Conservation (phyloP, 1,140 invertebrate species). For the Temnothorax nylanderi region DNA sequence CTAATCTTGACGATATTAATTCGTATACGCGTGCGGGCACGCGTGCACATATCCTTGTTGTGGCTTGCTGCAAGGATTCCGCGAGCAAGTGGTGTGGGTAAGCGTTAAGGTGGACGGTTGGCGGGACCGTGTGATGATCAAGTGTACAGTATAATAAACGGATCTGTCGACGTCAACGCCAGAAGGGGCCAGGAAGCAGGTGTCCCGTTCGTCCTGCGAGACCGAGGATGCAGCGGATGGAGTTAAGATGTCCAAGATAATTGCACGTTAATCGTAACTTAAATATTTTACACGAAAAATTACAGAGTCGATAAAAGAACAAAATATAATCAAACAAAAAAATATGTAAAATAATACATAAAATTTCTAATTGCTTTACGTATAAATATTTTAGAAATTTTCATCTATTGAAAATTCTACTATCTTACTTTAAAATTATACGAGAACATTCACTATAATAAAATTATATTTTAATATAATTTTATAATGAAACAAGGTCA, state of each 20-base stretch:
- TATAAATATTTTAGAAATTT: neutral
- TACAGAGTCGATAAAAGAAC: neutral
- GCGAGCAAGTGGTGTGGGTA: constrained; percentile 60
- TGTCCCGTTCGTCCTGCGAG: constrained; percentile 68
- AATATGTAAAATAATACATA: too few species aligned
- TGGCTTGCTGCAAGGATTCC: constrained; percentile 23
- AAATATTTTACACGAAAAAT: constrained; percentile 5
- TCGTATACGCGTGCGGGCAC: constrained; percentile 42
- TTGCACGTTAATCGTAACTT: constrained; percentile 25
- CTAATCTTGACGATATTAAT: constrained; percentile 75
- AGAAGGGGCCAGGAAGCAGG: constrained; percentile 79
- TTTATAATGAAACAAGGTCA: neutral
- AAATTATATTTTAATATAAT: constrained; percentile 35
- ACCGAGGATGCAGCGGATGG: neutral
- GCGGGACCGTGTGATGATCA: constrained; percentile 68
- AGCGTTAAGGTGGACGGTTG: constrained; percentile 72
- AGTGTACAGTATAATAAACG: constrained; percentile 80
- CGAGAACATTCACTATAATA: neutral
- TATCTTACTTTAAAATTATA: neutral
- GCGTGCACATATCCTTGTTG: constrained; percentile 1
- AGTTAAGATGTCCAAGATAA: constrained; percentile 35
- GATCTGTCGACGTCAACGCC: constrained; percentile 79
- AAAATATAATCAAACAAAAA: neutral
- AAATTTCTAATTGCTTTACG: neutral
- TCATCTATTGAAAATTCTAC: neutral